phyloP scores from a whole-genome alignment of 2,888 invertebrate species.

The Ceriagrion tenellum region DNA sequence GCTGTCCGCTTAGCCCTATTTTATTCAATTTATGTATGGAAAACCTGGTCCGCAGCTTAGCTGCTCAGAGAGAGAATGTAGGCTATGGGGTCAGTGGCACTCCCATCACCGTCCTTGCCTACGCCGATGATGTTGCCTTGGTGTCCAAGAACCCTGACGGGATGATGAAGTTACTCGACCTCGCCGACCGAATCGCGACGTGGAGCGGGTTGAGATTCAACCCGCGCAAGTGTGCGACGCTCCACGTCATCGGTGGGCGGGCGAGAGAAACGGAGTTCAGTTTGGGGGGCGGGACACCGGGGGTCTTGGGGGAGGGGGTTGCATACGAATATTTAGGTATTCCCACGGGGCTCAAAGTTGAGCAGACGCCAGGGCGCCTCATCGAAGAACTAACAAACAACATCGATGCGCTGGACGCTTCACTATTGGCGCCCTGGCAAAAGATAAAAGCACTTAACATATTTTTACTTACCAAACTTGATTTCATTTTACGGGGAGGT shows the following conservation, averaged over 20 bases:
- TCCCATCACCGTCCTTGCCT: no score
- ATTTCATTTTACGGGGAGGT: constrained; percentile 73
- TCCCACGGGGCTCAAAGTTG: constrained; percentile 73
- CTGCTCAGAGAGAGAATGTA: no score
- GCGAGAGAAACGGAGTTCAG: not conserved
- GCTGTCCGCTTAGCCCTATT: constrained; percentile 75
- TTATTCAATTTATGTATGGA: no score
- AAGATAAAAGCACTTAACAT: constrained; percentile 72
- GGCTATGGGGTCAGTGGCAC: no score
- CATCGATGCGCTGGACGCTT: constrained; percentile 37
- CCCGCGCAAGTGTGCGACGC: constrained; percentile 32
- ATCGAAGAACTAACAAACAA: constrained; percentile 69
- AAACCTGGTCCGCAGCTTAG: no score
- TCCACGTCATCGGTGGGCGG: constrained; percentile 69
- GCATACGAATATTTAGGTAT: constrained; percentile 74
- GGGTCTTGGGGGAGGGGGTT: not conserved
- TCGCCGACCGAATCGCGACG: constrained; percentile 39
- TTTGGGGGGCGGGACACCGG: not conserved
- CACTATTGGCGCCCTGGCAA: constrained; percentile 72
- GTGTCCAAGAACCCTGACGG: no score
- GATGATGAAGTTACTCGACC: no score
- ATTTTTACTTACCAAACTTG: constrained; percentile 71
- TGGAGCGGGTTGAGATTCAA: constrained; percentile 74
- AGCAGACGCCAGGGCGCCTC: constrained; percentile 70
- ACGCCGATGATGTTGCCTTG: no score